Evolutionary conservation across 2,888 invertebrate genomes (phyloP).

Genomic region (Cheiracanthium punctorium): DNA sequence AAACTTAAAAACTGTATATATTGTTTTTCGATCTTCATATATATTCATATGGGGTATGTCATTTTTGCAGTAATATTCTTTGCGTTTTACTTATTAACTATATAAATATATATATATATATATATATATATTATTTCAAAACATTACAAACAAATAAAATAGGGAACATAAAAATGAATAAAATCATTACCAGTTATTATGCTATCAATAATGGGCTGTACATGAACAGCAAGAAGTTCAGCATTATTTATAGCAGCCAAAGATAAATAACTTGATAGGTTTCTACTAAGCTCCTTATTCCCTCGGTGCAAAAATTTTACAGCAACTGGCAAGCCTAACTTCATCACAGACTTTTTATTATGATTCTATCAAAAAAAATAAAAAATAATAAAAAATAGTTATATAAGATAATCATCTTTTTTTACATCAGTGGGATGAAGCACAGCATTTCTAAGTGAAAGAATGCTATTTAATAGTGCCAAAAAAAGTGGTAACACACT

Average conservation of each 20-base stretch:
- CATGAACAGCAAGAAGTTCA: constrained; percentile 88
- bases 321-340: constrained; percentile 89
- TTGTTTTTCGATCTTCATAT: not conserved
- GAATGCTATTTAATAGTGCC: too few relatives aligned
- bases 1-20: too few relatives aligned
- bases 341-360: constrained; percentile 85
- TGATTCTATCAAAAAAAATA: constrained; percentile 80
- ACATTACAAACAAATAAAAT: not conserved
- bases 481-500: too few relatives aligned
- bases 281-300: constrained; percentile 90
- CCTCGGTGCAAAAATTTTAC: constrained; percentile 93
- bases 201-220: constrained; percentile 92
- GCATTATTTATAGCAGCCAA: constrained; percentile 94
- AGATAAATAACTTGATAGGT: constrained; percentile 93
- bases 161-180: not conserved
- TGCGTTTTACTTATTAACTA: too few relatives aligned
- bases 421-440: too few relatives aligned
- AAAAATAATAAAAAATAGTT: too few relatives aligned
- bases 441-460: too few relatives aligned
- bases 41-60: too few relatives aligned
- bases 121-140: not conserved
- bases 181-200: constrained; percentile 84
- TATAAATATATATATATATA: too few relatives aligned
- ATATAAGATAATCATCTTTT: too few relatives aligned
- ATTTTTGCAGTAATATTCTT: too few relatives aligned